phyloP scores from a whole-genome alignment of 2,113 vertebrate genomes.

The Charina bottae region DNA sequence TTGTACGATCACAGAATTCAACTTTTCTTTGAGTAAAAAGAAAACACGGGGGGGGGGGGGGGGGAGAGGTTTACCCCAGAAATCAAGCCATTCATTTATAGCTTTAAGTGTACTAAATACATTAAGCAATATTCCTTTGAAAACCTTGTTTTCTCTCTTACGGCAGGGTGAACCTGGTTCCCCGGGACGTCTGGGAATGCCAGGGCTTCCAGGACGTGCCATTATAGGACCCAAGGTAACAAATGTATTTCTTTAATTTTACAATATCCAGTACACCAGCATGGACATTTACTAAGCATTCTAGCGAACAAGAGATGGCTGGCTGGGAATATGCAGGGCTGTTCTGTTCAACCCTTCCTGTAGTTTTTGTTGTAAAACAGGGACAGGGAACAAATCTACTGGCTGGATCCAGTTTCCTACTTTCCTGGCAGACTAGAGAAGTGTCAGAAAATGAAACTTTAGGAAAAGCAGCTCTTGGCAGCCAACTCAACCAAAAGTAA shows the following conservation, averaged over 20 bases:
- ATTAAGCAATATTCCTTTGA: not conserved
- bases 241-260: constrained; percentile 10
- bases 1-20: not conserved
- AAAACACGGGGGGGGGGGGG: too few relatives aligned
- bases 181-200: constrained; percentile 81
- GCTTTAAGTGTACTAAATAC: not conserved
- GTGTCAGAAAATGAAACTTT: not conserved
- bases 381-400: not conserved
- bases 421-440: not conserved
- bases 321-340: not conserved
- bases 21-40: not conserved
- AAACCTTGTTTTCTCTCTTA: constrained; percentile 19
- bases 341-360: not conserved
- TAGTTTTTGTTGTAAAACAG: not conserved
- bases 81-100: not conserved
- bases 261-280: constrained; percentile 8
- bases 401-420: not conserved
- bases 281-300: not conserved
- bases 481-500: not conserved
- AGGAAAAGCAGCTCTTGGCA: not conserved
- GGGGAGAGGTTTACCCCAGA: not conserved
- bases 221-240: constrained; percentile 88
- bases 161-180: constrained; percentile 85
- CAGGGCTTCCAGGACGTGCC: constrained; percentile 83
- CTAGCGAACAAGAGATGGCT: not conserved